Conservation (phyloP, 2,888 invertebrate species). For the Neocrepidodera transversa region DNA sequence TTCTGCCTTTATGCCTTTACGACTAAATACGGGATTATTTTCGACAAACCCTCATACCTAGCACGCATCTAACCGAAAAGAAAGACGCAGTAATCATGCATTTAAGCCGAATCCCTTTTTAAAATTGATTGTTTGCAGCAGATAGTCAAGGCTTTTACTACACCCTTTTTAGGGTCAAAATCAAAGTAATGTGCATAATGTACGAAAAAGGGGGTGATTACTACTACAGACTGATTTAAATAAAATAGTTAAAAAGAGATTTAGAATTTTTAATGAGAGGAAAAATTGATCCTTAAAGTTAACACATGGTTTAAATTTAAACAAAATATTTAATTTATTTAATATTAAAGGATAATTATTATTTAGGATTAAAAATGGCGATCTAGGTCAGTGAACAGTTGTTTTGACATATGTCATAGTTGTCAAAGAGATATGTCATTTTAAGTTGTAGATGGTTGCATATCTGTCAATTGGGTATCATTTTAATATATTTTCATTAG, state of each 20-base stretch:
- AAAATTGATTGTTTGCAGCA: conserved; percentile 34
- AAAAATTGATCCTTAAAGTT: not conserved
- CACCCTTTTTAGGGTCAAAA: conserved; percentile 28
- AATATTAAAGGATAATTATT: too few species aligned
- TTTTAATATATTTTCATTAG: too few species aligned
- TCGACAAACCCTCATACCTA: conserved; percentile 44
- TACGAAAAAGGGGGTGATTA: conserved; percentile 1
- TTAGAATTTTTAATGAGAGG: not conserved
- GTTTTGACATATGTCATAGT: too few species aligned
- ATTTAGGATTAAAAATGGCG: too few species aligned
- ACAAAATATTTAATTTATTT: too few species aligned
- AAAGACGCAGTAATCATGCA: conserved; percentile 31
- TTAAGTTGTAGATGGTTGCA: too few species aligned
- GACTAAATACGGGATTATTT: conserved; percentile 58
- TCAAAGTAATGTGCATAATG: conserved; percentile 3
- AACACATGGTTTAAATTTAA: too few species aligned
- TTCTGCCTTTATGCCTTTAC: conserved; percentile 58
- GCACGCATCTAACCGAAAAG: conserved; percentile 41
- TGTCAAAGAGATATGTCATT: too few species aligned
- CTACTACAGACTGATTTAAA: not conserved
- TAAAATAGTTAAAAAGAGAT: not conserved
- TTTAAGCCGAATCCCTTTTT: conserved; percentile 39
- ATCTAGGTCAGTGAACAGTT: too few species aligned
- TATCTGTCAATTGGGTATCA: too few species aligned
- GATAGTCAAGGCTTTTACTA: conserved; percentile 30